Evolutionary conservation across 2,113 vertebrate genomes (phyloP), one percentile per base, ranked within the genome.

Genomic region (Sylvia atricapilla): DNA sequence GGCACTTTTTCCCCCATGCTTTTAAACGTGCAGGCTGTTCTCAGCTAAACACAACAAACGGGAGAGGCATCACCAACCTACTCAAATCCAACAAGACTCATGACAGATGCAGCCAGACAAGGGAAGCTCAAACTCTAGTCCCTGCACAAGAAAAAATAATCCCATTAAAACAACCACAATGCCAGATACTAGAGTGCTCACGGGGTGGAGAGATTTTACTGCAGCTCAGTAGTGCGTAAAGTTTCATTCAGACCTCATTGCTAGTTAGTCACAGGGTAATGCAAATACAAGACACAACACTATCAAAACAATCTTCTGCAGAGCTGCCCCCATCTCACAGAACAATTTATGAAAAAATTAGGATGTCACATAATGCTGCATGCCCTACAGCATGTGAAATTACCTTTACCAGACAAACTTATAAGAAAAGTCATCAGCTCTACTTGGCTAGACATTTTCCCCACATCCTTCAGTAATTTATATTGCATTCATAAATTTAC

Each of bases 201-300:
- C 0, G 0, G 55, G 55, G 68, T 0, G 0, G 55, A 74, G 78
- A 82, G 67, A 80, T 86, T 67, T 83, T 67, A 95, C 33, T 77
- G 83, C 79, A 84, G 39, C 37, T 87, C 55, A 66, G 83, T 59
- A 85, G 60, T 4, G 39, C 4, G 0, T 56, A 90, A 88, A 92
- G 88, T 62, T 90, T 89, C 69, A 87, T 56, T 50, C 66, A 82
- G 78, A 82, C 31, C 46, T 85, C 92, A 80, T 6, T 4, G 4
- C 63, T 49, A 80, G 64, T 85, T 85, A 90, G 79, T 90, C 83
- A 92, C 18, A 77, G 72, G 33, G 59, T 33, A 96, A 95, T 77
- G 73, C 55, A 94, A 94, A 97, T 24, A 69, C 68, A 89, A 73
- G 63, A 66, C 79, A 83, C 41, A 94, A 43, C 46, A 50, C 75